Evolutionary conservation across 2,113 vertebrate species (phyloP).

Genomic region (Propithecus coquereli): DNA sequence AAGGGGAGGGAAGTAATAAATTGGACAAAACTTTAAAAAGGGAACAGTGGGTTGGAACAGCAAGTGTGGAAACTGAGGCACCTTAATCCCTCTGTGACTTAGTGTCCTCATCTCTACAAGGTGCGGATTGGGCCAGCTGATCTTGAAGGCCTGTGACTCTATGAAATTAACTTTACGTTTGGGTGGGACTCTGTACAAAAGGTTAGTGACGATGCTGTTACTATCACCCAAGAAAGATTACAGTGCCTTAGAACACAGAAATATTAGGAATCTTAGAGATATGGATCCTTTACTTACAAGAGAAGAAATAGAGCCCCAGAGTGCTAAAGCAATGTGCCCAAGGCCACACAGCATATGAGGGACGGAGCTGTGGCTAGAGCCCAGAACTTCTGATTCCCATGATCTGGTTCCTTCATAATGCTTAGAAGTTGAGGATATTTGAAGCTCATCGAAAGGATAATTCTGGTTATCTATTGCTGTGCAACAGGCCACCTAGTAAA

Average conservation of each 20-base stretch:
- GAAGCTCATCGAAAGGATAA: neutral
- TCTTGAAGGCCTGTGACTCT: neutral
- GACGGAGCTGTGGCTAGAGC: neutral
- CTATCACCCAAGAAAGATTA: neutral
- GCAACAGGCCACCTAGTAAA: neutral
- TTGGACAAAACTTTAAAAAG: neutral
- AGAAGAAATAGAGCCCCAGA: neutral
- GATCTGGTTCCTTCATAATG: neutral
- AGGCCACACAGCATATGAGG: neutral
- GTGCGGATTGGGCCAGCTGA: neutral
- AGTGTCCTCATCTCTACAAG: neutral
- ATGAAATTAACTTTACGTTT: neutral
- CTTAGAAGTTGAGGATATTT: neutral
- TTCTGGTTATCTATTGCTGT: neutral
- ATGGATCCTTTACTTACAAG: neutral
- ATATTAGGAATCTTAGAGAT: neutral
- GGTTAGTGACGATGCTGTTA: neutral
- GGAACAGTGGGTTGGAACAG: no score
- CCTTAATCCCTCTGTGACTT: neutral
- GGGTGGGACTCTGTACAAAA: neutral
- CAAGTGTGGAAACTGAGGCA: neutral
- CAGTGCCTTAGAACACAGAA: rapidly evolving
- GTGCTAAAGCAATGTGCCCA: neutral
- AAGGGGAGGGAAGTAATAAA: neutral
- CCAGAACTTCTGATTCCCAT: neutral